Percentiles rank a stretch among this genome's conserved stretches.
These are phyloP conservation scores for Hyperoplus lanceolatus DNA, from an alignment of 2,797 vertebrate genomes.

Conservation along the genomic window DNA sequence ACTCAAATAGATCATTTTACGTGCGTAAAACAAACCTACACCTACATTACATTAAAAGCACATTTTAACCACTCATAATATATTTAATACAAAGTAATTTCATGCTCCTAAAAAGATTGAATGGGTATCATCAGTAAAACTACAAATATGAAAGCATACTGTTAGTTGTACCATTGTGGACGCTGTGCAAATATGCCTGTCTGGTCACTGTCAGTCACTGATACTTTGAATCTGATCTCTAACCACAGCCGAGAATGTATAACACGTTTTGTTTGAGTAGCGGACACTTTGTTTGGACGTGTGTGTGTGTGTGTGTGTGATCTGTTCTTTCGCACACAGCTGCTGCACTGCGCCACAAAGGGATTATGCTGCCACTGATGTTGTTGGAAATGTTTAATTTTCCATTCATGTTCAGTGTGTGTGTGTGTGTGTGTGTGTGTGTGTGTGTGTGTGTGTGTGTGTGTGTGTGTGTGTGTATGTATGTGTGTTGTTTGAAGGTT, in stretches of 20 bases:
- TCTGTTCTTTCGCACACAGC: conserved; percentile 57
- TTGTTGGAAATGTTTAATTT: conserved; percentile 77
- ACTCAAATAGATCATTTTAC: not conserved
- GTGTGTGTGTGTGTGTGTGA: conserved; percentile 60
- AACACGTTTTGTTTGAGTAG: conserved; percentile 12
- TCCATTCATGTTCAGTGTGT: conserved; percentile 39
- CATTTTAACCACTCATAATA: not conserved
- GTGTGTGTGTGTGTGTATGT: not conserved
- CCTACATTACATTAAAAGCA: not conserved
- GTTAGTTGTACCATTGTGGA: not conserved
- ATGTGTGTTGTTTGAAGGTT: conserved; percentile 25
- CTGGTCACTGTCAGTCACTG: conserved; percentile 15
- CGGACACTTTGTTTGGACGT: conserved; percentile 39
- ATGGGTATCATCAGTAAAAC: not conserved
- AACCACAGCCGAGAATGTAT: conserved; percentile 48
- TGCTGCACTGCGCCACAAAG: conserved; percentile 43
- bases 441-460: not conserved
- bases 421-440: no score
- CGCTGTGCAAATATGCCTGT: conserved; percentile 15
- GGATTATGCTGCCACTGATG: conserved; percentile 47
- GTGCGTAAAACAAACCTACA: not conserved
- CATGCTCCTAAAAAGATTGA: not conserved
- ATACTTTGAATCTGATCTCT: conserved; percentile 42
- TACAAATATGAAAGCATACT: not conserved
- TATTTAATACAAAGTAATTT: not conserved